A percentile compares a stretch with the other conserved stretches of the same genome.
Evolutionary conservation across 2,113 vertebrate genomes (phyloP).

Genomic region (Malaclemys terrapin): DNA sequence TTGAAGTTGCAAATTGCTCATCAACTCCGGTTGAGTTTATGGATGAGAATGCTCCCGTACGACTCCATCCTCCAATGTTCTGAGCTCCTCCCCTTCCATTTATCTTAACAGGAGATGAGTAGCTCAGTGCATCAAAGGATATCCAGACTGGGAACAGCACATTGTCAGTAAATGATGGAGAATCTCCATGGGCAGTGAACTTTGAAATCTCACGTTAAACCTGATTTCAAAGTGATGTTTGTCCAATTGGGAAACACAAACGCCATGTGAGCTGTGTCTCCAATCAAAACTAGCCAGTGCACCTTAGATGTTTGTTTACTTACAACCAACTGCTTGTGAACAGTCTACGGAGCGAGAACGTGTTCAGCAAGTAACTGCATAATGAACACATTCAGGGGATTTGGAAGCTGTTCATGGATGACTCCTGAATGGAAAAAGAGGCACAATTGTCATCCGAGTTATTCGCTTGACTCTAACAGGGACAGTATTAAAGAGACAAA

Average conservation of each 20-base stretch:
- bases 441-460: not conserved
- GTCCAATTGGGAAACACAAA: not conserved
- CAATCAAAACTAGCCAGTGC: not conserved
- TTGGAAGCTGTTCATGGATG: not conserved
- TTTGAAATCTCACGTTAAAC: not conserved
- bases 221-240: not conserved
- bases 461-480: not conserved
- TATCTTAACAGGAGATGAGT: not conserved
- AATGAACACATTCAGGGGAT: not conserved
- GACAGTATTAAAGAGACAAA: not conserved
- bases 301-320: not conserved
- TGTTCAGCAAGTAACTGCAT: not conserved
- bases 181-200: not conserved
- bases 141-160: not conserved
- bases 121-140: not conserved
- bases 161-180: not conserved
- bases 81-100: not conserved
- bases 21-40: not conserved
- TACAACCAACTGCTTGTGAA: not conserved
- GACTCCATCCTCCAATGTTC: not conserved
- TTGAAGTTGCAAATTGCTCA: not conserved
- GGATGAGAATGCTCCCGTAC: not conserved
- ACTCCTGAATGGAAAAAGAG: not conserved
- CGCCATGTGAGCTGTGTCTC: not conserved
- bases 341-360: not conserved